phyloP scores from a whole-genome alignment of 2,888 invertebrate species.

The Epinotia brunnichana region DNA sequence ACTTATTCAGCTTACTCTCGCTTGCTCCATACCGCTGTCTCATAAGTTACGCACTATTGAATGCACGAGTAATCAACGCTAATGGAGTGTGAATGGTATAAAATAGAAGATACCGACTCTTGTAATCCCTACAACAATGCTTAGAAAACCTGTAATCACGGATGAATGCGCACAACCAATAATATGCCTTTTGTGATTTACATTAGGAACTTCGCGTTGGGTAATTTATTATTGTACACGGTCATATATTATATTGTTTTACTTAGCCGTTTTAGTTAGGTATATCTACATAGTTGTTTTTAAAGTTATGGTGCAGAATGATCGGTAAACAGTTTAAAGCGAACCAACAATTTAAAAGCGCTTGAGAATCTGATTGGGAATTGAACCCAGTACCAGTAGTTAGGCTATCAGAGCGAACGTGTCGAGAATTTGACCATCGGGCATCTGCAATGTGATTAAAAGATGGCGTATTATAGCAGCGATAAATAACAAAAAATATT shows the following conservation, averaged over 20 bases:
- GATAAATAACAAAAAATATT: no score
- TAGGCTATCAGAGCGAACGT: no score
- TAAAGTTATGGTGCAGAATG: no score
- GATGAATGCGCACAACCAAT: neutral
- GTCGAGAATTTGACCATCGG: no score
- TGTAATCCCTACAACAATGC: slow-evolving; percentile 12
- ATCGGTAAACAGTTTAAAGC: no score
- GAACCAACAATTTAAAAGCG: no score
- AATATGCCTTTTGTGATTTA: neutral
- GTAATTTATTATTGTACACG: neutral
- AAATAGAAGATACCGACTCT: neutral
- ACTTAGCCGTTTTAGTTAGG: no score
- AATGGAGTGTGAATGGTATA: slow-evolving; percentile 28
- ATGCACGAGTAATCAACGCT: slow-evolving; percentile 23
- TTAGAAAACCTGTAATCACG: slow-evolving; percentile 1
- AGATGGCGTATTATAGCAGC: no score
- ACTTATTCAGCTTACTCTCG: slow-evolving; percentile 7
- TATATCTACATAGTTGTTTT: no score
- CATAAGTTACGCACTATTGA: slow-evolving; percentile 17
- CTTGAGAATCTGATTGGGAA: no score
- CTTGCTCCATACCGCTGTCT: slow-evolving; percentile 23
- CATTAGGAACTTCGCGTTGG: neutral
- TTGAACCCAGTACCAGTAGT: no score
- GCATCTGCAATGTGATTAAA: no score
- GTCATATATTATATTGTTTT: neutral